A percentile compares a stretch with the other conserved stretches of the same genome.
These are phyloP conservation scores for Turnix velox DNA, from an alignment of 2,113 vertebrate genomes.

Conservation along the genomic window DNA sequence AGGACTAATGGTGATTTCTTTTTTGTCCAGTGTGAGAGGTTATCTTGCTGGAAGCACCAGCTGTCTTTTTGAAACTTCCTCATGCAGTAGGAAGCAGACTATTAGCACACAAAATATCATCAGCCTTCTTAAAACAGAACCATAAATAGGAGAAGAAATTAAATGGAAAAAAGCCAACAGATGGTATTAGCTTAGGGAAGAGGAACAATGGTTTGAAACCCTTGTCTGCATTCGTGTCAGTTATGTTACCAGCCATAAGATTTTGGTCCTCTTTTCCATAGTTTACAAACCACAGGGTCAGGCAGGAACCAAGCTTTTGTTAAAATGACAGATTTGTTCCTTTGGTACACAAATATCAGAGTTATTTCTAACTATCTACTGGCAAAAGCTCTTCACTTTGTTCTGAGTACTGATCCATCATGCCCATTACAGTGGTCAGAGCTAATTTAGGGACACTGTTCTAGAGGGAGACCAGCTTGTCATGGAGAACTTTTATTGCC, in stretches of 20 bases:
- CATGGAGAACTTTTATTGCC: not conserved
- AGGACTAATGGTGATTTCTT: not conserved
- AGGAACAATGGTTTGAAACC: not conserved
- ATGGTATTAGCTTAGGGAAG: not conserved
- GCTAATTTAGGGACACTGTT: not conserved
- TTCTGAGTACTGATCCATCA: not conserved
- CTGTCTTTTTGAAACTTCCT: not conserved
- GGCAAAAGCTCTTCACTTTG: not conserved
- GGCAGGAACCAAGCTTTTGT: not conserved
- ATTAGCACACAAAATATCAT: not conserved
- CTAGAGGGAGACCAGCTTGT: not conserved
- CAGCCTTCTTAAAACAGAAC: not conserved
- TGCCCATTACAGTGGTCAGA: accelerated
- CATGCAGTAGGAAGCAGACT: not conserved
- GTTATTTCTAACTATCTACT: not conserved
- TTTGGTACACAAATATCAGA: not conserved
- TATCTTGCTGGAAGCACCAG: not conserved
- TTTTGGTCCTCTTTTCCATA: not conserved
- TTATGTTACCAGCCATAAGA: not conserved
- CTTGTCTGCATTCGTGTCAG: not conserved
- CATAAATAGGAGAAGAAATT: not conserved
- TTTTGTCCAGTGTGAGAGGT: not conserved
- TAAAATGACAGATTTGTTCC: not conserved
- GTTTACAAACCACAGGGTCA: not conserved
- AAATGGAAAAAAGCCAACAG: not conserved